Base-by-base conservation (phyloP, 2,113 vertebrate species). In the Calypte anna region DNA sequence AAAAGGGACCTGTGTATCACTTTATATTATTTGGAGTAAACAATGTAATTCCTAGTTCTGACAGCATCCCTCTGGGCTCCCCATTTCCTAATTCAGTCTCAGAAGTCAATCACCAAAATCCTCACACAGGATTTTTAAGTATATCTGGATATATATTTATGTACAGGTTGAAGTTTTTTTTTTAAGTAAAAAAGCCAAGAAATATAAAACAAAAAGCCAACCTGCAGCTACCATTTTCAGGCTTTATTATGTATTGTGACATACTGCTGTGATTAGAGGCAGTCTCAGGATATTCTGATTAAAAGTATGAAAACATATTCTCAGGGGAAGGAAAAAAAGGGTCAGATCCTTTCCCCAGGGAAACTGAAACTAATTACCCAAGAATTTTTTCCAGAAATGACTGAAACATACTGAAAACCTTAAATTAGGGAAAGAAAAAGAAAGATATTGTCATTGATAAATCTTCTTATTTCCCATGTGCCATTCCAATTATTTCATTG, bases 321-420 rank as follows among this genome's bases (percentile, higher is more conserved):
- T 74, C 16, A 43, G 58, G 17, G 16, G 31, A 72, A 63, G 50
- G 20, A 31, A 3, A 59, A 38, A 76, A 48, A 54, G n/a, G 16
- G 68, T 68, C 64, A 79, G 51, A 73, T 28, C 36, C 36, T 82
- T 91, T 94, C 72, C 76, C 55, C 6, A 20, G 76, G 69, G 91
- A 92, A 91, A 44, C 0, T 77, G 64, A 88, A 84, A 78, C 77
- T 78, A 94, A 97, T 93, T 93, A 95, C 43, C 36, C 62, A 30
- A 58, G 10, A 40, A 25, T 89, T 90, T 89, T 89, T 33, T 48
- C 48, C 44, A 55, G 38, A 82, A 91, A 91, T 63, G 6, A 55
- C 68, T 86, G 53, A 88, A 86, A 91, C 0, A 0, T 77, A 74
- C 15, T 7, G 3, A 38, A 81, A 44, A 93, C 69, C 62, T 79